A percentile compares a stretch with the other conserved stretches of the same genome.
Evolutionary conservation across 2,797 vertebrate species (phyloP).

Genomic region (Falco biarmicus): DNA sequence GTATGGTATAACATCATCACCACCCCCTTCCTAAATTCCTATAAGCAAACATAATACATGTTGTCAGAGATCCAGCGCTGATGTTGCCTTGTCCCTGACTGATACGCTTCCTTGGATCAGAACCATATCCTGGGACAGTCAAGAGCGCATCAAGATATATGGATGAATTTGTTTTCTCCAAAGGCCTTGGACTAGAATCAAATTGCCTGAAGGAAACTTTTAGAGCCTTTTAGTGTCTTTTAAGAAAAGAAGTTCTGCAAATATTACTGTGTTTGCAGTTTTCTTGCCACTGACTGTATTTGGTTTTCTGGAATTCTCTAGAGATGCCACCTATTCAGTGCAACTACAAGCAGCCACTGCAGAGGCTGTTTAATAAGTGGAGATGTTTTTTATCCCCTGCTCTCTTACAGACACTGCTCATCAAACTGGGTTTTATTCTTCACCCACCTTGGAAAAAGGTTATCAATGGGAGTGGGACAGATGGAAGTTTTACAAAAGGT

Average conservation of each 20-base stretch:
- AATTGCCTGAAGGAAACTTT: slow-evolving; percentile 30
- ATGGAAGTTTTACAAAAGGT: not conserved
- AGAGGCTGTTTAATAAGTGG: not conserved
- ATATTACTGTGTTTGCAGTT: not conserved
- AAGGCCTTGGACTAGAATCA: slow-evolving; percentile 22
- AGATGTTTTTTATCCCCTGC: not conserved
- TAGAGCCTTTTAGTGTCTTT: not conserved
- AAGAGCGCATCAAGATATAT: slow-evolving; percentile 7
- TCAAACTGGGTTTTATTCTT: not conserved
- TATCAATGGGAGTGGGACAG: not conserved
- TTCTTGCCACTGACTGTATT: not conserved
- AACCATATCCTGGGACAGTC: not conserved
- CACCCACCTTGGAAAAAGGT: not conserved
- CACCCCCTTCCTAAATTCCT: slow-evolving; percentile 10
- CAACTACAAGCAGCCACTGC: not conserved
- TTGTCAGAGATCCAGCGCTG: not conserved
- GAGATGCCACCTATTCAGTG: not conserved
- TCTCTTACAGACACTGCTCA: not conserved
- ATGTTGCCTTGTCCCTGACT: slow-evolving; percentile 9
- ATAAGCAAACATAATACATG: not conserved
- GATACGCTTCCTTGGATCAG: not conserved
- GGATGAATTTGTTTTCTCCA: not conserved
- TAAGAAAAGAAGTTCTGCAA: not conserved
- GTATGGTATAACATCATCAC: not conserved
- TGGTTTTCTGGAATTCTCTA: not conserved